Evolutionary conservation across 2,888 invertebrate genomes (phyloP).

Genomic region (Belgica antarctica): DNA sequence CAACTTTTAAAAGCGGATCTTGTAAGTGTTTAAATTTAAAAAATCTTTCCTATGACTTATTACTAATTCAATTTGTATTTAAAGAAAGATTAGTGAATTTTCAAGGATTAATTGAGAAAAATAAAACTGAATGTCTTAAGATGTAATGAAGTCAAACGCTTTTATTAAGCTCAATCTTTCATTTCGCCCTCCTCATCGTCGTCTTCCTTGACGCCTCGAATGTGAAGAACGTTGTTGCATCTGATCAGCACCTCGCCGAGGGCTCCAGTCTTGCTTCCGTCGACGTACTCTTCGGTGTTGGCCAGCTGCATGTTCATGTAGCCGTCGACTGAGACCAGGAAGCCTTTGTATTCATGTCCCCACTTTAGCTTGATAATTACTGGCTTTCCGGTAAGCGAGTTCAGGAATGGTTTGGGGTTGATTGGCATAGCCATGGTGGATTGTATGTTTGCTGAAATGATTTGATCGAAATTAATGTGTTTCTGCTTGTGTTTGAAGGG

Average conservation of each 20-base stretch:
- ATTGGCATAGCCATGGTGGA: conserved; percentile 81
- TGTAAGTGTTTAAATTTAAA: neutral
- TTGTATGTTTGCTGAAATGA: too few species aligned
- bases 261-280: conserved; percentile 82
- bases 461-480: too few species aligned
- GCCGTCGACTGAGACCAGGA: conserved; percentile 94
- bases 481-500: too few species aligned
- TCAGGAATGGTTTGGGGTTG: conserved; percentile 98
- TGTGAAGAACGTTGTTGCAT: conserved; percentile 95
- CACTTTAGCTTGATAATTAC: conserved; percentile 98
- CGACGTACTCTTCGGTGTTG: conserved; percentile 96
- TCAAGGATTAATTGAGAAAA: conserved; percentile 10
- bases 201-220: conserved; percentile 92
- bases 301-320: conserved; percentile 99
- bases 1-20: neutral
- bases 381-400: conserved; percentile 95
- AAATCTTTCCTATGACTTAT: neutral
- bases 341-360: conserved; percentile 99
- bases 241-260: conserved; percentile 96
- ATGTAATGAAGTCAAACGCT: neutral
- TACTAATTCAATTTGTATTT: conserved; percentile 20
- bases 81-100: neutral
- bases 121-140: conserved; percentile 25
- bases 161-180: conserved; percentile 68
- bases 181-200: conserved; percentile 94